Evolutionary conservation across 2,888 invertebrate genomes (phyloP).

Genomic region (Drosophila paracracens): DNA sequence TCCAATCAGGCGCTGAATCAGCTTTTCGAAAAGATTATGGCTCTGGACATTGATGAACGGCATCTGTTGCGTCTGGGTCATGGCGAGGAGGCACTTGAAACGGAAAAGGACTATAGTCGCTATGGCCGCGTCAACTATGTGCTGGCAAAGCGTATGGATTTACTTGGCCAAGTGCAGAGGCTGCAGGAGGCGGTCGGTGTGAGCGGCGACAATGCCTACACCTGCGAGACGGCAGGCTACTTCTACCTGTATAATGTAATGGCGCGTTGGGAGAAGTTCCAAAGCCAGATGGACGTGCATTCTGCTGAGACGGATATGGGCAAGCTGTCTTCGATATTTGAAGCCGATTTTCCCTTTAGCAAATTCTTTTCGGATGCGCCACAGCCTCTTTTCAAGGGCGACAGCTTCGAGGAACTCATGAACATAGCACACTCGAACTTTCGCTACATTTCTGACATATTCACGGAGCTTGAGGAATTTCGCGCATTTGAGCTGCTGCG

Average conservation of each 20-base stretch:
- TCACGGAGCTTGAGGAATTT: conserved; percentile 98
- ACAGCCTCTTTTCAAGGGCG: conserved; percentile 94
- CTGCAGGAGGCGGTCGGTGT: conserved; percentile 95
- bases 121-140: conserved; percentile 99
- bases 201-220: conserved; percentile 95
- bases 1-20: conserved; percentile 99
- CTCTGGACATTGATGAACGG: conserved; percentile 98
- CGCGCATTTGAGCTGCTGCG: conserved; percentile 98
- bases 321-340: conserved; percentile 86
- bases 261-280: conserved; percentile 96
- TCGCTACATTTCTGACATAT: conserved; percentile 96
- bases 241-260: conserved; percentile 97
- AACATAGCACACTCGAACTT: conserved; percentile 97
- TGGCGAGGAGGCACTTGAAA: conserved; percentile 99
- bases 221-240: conserved; percentile 99
- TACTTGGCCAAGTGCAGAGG: conserved; percentile 94
- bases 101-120: conserved; percentile 99
- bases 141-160: conserved; percentile 95
- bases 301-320: conserved; percentile 40
- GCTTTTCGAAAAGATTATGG: conserved; percentile 99
- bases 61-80: conserved; percentile 99
- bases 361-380: conserved; percentile 97
- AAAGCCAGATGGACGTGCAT: conserved; percentile 80
- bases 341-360: conserved; percentile 95
- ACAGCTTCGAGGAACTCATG: conserved; percentile 92